Evolutionary conservation across 2,797 vertebrate species (phyloP).

Genomic region (Mastacembelus armatus): DNA sequence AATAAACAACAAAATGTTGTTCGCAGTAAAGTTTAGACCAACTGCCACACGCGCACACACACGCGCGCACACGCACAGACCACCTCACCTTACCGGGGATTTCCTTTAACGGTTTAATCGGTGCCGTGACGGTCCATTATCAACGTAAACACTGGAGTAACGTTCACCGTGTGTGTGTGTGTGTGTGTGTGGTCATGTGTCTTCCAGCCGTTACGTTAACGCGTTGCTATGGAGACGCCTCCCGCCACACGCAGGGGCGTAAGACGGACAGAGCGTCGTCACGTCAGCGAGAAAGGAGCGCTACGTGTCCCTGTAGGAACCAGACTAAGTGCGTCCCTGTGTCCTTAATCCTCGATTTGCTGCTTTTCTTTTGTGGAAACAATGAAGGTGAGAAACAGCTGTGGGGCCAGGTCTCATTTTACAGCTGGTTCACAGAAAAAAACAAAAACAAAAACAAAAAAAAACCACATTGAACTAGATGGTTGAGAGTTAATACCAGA

Average conservation of each 20-base stretch:
- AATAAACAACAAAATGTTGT: too few relatives aligned
- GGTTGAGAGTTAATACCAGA: too few relatives aligned
- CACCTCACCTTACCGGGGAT: slow-evolving; percentile 41
- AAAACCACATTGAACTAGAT: too few relatives aligned
- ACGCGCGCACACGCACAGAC: slow-evolving; percentile 8
- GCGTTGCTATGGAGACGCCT: slow-evolving; percentile 35
- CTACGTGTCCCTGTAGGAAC: too few relatives aligned
- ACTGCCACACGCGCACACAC: not conserved
- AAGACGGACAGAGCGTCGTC: not conserved
- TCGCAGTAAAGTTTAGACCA: too few relatives aligned
- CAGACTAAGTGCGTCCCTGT: too few relatives aligned
- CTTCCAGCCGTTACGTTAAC: not conserved
- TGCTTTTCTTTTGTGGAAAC: too few relatives aligned
- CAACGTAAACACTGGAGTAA: slow-evolving; percentile 42
- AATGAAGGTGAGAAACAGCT: too few relatives aligned
- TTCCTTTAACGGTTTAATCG: slow-evolving; percentile 15
- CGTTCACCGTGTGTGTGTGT: not conserved
- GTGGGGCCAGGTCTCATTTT: too few relatives aligned
- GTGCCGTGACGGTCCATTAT: slow-evolving; percentile 1
- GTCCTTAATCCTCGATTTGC: too few relatives aligned
- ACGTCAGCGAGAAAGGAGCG: not conserved
- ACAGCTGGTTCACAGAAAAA: too few relatives aligned
- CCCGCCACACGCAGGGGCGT: not conserved
- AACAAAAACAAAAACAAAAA: too few relatives aligned
- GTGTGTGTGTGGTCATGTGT: slow-evolving; percentile 13